Conservation (phyloP, 53 echinoderm and acorn worm species). For the Hippasteria phrygiana region DNA sequence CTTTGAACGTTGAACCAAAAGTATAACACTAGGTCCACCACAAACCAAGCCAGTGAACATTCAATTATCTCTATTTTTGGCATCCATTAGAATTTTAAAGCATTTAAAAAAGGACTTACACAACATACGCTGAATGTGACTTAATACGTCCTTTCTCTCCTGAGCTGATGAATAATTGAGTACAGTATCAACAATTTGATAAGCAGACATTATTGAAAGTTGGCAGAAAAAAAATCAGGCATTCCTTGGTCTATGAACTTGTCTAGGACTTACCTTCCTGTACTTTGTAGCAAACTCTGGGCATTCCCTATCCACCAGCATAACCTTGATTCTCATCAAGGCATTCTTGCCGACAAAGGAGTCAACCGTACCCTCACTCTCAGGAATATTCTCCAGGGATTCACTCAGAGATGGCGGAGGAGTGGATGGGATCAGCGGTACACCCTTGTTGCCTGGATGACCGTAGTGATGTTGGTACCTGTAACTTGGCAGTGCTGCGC, state of each 20-base stretch:
- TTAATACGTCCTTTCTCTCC: too few relatives aligned
- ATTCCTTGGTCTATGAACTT: neutral
- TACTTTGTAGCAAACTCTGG: slow-evolving; percentile 84
- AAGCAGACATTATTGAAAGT: neutral
- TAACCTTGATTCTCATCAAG: slow-evolving; percentile 86
- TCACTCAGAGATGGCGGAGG: slow-evolving; percentile 90
- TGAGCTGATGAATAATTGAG: too few relatives aligned
- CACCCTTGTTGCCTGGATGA: slow-evolving; percentile 50
- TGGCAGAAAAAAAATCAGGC: neutral
- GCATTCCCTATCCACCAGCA: slow-evolving; percentile 86
- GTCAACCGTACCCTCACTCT: neutral
- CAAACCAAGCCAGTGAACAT: too few relatives aligned
- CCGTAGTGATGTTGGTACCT: slow-evolving; percentile 23
- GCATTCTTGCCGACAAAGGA: slow-evolving; percentile 62
- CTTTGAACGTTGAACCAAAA: too few relatives aligned
- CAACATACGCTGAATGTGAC: too few relatives aligned
- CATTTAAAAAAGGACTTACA: too few relatives aligned
- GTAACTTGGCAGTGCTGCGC: slow-evolving; percentile 66
- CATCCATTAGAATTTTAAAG: too few relatives aligned
- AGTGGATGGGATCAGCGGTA: slow-evolving; percentile 74
- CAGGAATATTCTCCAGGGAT: slow-evolving; percentile 76
- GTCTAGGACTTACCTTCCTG: slow-evolving; percentile 75
- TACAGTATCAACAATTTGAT: neutral
- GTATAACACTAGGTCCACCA: too few relatives aligned
- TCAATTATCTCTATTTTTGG: too few relatives aligned